phyloP scores from a whole-genome alignment of 64 coral and sea anemone genomes.

The Cladopsammia gracilis region DNA sequence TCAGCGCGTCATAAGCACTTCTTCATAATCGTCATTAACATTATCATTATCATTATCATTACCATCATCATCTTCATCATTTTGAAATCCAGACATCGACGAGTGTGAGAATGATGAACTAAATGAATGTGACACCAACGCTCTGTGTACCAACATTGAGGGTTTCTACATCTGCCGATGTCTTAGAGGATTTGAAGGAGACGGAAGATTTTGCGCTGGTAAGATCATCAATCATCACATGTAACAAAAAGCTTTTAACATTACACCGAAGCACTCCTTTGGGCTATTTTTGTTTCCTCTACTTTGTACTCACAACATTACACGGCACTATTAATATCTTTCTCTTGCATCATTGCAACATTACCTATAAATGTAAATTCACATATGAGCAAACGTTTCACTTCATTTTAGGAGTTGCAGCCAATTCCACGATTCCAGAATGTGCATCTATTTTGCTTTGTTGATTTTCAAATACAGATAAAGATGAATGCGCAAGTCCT shows the following conservation, averaged over 20 bases:
- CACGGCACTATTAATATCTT: no score
- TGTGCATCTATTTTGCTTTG: no score
- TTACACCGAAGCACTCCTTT: no score
- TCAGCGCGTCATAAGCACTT: no score
- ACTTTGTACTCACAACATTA: no score
- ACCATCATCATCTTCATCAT: background rate
- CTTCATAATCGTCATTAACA: background rate
- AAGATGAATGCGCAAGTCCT: constrained; percentile 8
- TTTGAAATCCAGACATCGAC: background rate
- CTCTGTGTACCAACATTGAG: constrained; percentile 49
- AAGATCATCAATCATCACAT: background rate
- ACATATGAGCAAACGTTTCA: no score
- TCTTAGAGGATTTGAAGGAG: constrained; percentile 30
- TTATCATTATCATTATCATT: background rate
- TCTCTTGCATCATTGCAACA: no score
- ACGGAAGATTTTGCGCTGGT: constrained; percentile 44
- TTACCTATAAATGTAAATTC: no score
- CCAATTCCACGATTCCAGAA: no score
- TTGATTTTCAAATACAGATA: background rate
- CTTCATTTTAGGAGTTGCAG: no score
- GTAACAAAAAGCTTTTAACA: no score
- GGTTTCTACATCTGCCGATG: constrained; percentile 37
- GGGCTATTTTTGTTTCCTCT: no score
- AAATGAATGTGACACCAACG: constrained; percentile 34
- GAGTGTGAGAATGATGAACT: background rate